Evolutionary conservation across 2,797 vertebrate genomes (phyloP).

Genomic region (Siniperca obscura): DNA sequence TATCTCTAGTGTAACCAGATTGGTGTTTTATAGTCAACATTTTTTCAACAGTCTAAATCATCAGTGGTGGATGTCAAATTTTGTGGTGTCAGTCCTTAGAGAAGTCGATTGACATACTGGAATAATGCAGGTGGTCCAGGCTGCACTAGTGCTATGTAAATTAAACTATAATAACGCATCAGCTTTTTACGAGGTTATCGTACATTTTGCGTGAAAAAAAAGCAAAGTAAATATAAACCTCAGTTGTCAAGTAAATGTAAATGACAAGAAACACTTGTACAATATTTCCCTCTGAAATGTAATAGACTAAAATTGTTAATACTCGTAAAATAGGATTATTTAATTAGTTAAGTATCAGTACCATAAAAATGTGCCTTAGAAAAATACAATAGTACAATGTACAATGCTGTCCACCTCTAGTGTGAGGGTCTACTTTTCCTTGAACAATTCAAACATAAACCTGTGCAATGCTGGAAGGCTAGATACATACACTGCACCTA

Average conservation of each 20-base stretch:
- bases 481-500: background rate
- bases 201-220: background rate
- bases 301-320: background rate
- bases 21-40: background rate
- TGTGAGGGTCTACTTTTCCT: background rate
- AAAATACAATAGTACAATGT: background rate
- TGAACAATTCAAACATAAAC: background rate
- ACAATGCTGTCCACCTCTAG: background rate
- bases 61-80: background rate
- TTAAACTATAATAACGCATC: background rate
- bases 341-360: background rate
- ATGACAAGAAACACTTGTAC: background rate
- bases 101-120: background rate
- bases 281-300: background rate
- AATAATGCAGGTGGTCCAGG: background rate
- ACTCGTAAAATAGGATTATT: background rate
- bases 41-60: conserved; percentile 4
- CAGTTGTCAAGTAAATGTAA: background rate
- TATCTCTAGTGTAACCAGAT: background rate
- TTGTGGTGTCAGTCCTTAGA: background rate
- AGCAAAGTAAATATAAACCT: background rate
- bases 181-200: background rate
- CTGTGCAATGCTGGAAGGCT: background rate
- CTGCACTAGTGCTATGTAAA: background rate
- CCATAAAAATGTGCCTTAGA: background rate